Evolutionary conservation across 2,113 vertebrate genomes (phyloP), one percentile per base, ranked within the genome.

Genomic region (Aspidoscelis tigris): DNA sequence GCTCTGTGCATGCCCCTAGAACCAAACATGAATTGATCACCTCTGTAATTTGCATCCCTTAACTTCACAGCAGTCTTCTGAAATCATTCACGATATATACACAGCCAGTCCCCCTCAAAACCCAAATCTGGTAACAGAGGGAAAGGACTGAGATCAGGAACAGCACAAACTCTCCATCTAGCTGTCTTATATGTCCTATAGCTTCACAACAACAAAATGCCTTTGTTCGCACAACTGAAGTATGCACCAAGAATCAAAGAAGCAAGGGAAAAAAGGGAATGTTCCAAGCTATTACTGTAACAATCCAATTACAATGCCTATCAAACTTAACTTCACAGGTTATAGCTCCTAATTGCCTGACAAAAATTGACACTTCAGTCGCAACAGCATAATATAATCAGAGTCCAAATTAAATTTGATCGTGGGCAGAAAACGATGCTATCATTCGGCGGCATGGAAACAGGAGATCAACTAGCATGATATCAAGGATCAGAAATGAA

Each of bases 381-480:
- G 97, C 98, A 98, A 98, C 97, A 97, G 96, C 97, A 97, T 98
- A 98, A 98, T 98, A 99, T 98, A 98, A 99, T 98, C 97, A 98
- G 97, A 97, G 98, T 97, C 98, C 98, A 99, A 99, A 99, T 99
- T 99, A 99, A 99, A 99, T 98, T 98, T 99, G 98, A 99, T 99
- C 96, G 97, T 98, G 97, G 98, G 98, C 98, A 99, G 97, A 98
- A 98, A 98, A 98, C 95, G 97, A 98, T 97, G 97, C 97, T 97
- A 98, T 98, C 98, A 97, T 97, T 97, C 95, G 97, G 97, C 95
- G 95, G 96, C 93, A 96, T 95, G 96, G 97, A 98, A 97, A 97
- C 96, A 95, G 96, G 95, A 98, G 98, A 99, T 98, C 98, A 98
- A 96, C 97, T 96, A 96, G 96, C 97, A 96, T 96, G 97, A 98